Conservation (phyloP, 2,113 vertebrate genomes). For the Scomber scombrus region DNA sequence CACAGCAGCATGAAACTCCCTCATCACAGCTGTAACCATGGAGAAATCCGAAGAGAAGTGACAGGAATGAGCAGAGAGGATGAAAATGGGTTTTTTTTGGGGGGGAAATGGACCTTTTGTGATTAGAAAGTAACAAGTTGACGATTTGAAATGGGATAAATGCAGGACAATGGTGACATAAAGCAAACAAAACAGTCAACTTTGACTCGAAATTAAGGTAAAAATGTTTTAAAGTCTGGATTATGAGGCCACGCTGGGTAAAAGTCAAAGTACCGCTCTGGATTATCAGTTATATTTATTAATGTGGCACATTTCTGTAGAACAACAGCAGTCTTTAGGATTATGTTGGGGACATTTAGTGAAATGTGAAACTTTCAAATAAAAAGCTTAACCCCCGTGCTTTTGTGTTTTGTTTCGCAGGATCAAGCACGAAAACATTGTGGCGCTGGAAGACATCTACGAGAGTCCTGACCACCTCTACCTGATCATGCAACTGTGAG, state of each 20-base stretch:
- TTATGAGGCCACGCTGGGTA: neutral
- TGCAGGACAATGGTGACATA: too few relatives aligned
- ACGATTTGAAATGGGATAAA: neutral
- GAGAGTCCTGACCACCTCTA: constrained; percentile 97
- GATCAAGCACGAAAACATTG: constrained; percentile 99
- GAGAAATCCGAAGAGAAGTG: constrained; percentile 48
- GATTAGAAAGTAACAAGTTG: neutral
- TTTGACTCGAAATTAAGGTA: too few relatives aligned
- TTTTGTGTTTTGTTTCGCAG: constrained; percentile 77
- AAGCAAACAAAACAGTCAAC: too few relatives aligned
- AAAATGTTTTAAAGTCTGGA: neutral
- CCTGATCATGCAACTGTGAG: constrained; percentile 99
- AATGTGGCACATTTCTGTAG: neutral
- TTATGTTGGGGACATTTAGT: constrained; percentile 12
- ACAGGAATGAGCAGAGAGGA: constrained; percentile 17
- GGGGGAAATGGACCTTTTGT: neutral
- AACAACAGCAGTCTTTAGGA: neutral
- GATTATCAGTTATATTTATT: constrained; percentile 8
- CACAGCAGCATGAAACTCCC: constrained; percentile 10
- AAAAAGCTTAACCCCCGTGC: neutral
- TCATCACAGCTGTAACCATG: constrained; percentile 57
- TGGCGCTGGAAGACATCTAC: constrained; percentile 98
- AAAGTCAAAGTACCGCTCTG: neutral
- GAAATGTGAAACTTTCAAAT: neutral
- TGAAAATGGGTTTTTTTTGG: constrained; percentile 3